Conservation (phyloP, 2,797 vertebrate genomes). For the Hipposideros larvatus region DNA sequence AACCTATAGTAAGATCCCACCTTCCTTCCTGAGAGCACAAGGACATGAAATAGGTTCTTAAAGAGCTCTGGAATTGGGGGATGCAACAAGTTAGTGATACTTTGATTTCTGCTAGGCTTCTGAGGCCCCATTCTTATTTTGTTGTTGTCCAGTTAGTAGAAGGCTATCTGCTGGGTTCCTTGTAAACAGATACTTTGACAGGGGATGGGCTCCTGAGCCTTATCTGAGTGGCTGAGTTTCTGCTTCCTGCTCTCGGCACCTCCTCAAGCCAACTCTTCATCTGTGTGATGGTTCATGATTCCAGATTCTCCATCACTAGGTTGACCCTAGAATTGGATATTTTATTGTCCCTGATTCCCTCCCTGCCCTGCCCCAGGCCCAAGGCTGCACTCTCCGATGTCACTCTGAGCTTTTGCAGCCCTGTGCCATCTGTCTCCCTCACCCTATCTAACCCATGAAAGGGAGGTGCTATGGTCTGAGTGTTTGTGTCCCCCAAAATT, state of each 20-base stretch:
- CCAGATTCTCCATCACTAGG: background rate
- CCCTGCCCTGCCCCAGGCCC: background rate
- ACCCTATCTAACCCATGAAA: background rate
- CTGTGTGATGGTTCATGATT: background rate
- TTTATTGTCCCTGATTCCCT: background rate
- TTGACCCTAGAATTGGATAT: background rate
- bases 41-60: background rate
- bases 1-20: background rate
- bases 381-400: background rate
- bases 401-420: background rate
- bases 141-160: background rate
- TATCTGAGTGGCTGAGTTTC: background rate
- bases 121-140: background rate
- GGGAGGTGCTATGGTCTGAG: background rate
- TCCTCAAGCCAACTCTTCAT: background rate
- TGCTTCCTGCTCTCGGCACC: background rate
- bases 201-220: background rate
- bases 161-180: background rate
- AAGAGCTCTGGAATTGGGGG: background rate
- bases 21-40: background rate
- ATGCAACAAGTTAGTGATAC: background rate
- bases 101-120: background rate
- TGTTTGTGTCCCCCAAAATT: background rate
- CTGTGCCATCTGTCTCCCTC: background rate
- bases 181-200: background rate